Evolutionary conservation across 2,888 invertebrate genomes (phyloP), one percentile per base, ranked within the genome.

Genomic region (Amblyjoppa fuscipennis): DNA sequence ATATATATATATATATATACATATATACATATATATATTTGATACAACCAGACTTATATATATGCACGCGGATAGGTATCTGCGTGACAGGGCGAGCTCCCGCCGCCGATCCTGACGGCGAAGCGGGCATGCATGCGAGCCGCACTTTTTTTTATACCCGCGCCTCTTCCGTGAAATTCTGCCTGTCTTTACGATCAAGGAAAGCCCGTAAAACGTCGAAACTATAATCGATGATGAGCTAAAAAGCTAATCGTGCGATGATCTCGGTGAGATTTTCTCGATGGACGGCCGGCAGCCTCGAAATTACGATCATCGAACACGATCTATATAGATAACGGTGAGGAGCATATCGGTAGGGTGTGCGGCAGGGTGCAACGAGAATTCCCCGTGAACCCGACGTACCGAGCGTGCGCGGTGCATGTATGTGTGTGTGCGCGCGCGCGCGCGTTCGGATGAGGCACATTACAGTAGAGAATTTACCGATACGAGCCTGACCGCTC

Each of bases 401-500:
- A 56, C 41, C 20, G 45, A 56, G 31, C 59, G 41, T 53, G 53
- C 38, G 51, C 49, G 28, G 28, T 28, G 61, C 9, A 49, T 75
- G n/a, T 75, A 28, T 75, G 51, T 31, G 16, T 49, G 45, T 41
- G 38, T 38, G 38, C 7, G 38, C 45, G 41, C 13, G 45, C 13
- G 56, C 6, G 16, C 38, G 53, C 16, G 25, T 11, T 53, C 16
- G 56, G 68, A 4, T 16, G 68, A 68, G 20, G 53, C 56, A 77
- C 66, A n/a, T 68, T 66, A 56, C 38, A 38, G n/a, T 7, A 34
- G 49, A 34, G 49, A 70, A 80, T 80, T 80, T 64, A 71, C 66
- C 25, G 53, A 80, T 73, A 73, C 20, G 53, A 61, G 49, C 53
- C 71, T 64, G 51, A 73, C 61, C 90, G 88, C 90, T 89, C 87